These are phyloP conservation scores for Cephus pulcher DNA, from an alignment of 2,888 invertebrate species.

Conservation along the genomic window DNA sequence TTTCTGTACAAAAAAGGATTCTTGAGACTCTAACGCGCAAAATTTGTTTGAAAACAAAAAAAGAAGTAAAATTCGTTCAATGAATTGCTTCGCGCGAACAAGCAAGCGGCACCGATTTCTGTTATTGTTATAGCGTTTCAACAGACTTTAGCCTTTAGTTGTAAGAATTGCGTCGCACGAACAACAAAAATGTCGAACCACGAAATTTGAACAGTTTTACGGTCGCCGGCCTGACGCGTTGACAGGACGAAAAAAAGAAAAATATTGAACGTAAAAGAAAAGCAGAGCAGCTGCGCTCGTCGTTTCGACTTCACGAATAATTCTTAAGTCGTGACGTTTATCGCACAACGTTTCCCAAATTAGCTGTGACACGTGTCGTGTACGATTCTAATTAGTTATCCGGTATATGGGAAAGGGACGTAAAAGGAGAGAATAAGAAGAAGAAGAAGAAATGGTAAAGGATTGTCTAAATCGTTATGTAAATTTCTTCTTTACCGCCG, in stretches of 20 bases:
- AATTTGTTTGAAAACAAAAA: background rate
- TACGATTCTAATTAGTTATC: background rate
- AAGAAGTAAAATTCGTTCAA: background rate
- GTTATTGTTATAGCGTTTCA: background rate
- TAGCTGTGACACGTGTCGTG: background rate
- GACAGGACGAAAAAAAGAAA: conserved; percentile 9
- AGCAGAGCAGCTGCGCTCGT: conserved; percentile 20
- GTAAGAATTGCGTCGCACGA: conserved; percentile 12
- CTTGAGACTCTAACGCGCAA: background rate
- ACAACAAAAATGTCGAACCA: background rate
- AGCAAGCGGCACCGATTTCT: background rate
- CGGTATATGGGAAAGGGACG: background rate
- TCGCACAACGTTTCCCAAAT: conserved; percentile 7
- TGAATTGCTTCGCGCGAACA: background rate
- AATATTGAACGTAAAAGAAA: conserved; percentile 7
- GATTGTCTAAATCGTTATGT: background rate
- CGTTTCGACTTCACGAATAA: conserved; percentile 11
- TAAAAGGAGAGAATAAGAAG: background rate
- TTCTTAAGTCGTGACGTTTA: conserved; percentile 15
- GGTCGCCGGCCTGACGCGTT: conserved; percentile 11
- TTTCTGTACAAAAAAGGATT: background rate
- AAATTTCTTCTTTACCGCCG: background rate
- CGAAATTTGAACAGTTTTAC: conserved; percentile 9
- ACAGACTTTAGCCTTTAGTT: conserved; percentile 1
- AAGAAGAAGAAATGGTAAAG: background rate